These are phyloP conservation scores for Tethya wilhelma DNA, from an alignment of 37 sponge, comb jelly and placozoan genomes.

Conservation along the genomic window DNA sequence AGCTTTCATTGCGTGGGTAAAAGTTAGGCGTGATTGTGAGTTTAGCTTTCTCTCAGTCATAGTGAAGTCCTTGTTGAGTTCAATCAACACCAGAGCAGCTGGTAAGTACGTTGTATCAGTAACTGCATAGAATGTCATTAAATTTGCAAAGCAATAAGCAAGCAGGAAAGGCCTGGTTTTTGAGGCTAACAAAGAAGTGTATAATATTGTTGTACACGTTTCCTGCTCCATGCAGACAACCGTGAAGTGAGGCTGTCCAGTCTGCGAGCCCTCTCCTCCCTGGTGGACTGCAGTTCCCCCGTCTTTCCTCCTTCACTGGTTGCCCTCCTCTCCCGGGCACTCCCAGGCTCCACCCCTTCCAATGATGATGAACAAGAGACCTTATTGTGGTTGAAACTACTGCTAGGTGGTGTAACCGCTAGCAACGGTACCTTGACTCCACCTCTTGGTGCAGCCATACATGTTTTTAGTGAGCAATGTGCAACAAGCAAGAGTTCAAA, in stretches of 20 bases:
- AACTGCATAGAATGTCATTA: no score
- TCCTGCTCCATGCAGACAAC: neutral
- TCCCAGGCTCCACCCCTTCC: neutral
- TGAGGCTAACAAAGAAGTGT: neutral
- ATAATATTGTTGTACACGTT: neutral
- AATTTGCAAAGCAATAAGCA: no score
- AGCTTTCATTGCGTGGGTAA: conserved; percentile 16
- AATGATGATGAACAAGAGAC: no score
- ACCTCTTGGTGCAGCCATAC: neutral
- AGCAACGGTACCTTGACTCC: neutral
- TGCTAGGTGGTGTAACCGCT: neutral
- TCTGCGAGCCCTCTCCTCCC: neutral
- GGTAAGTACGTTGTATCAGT: no score
- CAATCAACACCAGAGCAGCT: no score
- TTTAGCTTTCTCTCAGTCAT: neutral
- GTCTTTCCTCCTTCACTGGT: neutral
- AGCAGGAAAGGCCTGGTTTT: neutral
- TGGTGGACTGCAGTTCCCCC: neutral
- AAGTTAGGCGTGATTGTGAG: conserved; percentile 11
- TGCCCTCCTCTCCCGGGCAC: neutral
- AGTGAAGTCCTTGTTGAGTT: no score
- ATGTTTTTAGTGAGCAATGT: no score
- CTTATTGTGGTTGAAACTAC: neutral
- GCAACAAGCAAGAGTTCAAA: no score
- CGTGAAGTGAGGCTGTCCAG: neutral